phyloP scores from a whole-genome alignment of 2,888 invertebrate genomes.

The Eupithecia abbreviata region DNA sequence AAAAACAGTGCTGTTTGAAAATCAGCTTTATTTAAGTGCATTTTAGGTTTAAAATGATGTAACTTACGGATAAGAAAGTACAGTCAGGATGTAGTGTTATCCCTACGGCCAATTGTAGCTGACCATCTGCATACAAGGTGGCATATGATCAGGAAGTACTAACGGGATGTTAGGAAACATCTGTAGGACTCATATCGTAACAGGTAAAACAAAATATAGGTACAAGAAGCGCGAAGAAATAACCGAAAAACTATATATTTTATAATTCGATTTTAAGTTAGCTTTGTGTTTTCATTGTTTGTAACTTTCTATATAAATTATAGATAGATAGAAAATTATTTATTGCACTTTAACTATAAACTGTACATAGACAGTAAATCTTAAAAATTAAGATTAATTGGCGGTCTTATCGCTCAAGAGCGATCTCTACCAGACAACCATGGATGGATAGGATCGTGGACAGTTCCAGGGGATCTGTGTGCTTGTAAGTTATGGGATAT shows the following conservation, averaged over 20 bases:
- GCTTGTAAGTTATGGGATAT: no score
- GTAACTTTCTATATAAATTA: no score
- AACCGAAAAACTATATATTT: background rate
- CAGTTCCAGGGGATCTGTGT: no score
- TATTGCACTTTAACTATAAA: no score
- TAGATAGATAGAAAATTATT: no score
- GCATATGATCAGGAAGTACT: conserved; percentile 48
- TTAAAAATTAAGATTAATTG: no score
- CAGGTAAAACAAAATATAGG: background rate
- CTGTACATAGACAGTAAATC: no score
- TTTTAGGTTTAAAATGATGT: background rate
- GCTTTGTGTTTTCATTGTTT: no score
- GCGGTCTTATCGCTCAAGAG: no score
- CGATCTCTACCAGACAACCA: no score
- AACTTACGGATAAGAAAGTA: conserved; percentile 1
- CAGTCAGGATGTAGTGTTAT: conserved; percentile 19
- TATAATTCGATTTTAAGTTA: no score
- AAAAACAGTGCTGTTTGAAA: background rate
- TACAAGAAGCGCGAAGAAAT: background rate
- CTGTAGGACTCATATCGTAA: conserved; percentile 29
- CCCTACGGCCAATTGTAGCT: conserved; percentile 31
- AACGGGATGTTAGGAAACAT: conserved; percentile 39
- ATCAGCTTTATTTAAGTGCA: background rate
- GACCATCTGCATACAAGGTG: conserved; percentile 47
- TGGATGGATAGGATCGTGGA: no score